phyloP scores from a whole-genome alignment of 2,797 vertebrate species.

The Micropoecilia bifurca region DNA sequence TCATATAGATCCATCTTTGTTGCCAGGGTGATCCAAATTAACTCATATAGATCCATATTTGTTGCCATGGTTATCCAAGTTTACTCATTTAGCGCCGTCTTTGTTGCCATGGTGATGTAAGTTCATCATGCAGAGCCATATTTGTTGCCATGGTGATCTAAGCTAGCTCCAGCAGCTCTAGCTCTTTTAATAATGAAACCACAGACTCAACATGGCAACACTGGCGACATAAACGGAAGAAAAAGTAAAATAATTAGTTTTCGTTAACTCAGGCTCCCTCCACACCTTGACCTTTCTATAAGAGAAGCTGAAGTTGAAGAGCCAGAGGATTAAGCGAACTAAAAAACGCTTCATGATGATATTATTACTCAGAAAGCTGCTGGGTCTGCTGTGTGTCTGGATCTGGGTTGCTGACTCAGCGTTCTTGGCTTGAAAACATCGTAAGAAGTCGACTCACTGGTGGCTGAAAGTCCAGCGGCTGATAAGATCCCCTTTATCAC shows the following conservation, averaged over 20 bases:
- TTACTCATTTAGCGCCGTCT: not conserved
- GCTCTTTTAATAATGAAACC: not conserved
- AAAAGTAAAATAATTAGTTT: not conserved
- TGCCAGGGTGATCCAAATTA: not conserved
- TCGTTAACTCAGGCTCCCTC: not conserved
- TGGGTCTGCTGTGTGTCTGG: not conserved
- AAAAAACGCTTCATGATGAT: not conserved
- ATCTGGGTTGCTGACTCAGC: constrained; percentile 6
- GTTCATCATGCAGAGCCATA: rapidly evolving
- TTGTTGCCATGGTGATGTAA: not conserved
- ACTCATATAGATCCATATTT: not conserved
- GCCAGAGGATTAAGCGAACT: not conserved
- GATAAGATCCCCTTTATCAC: constrained; percentile 47
- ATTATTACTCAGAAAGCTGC: not conserved
- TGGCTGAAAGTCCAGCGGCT: constrained; percentile 40
- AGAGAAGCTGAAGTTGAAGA: not conserved
- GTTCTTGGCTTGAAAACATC: constrained; percentile 26
- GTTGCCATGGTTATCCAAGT: not conserved
- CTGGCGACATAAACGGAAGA: not conserved
- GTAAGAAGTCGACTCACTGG: constrained; percentile 49
- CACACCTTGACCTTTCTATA: not conserved
- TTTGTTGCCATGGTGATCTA: not conserved
- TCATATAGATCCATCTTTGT: not conserved
- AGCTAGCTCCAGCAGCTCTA: not conserved
- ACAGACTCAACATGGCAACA: not conserved